Percentiles rank a stretch among this genome's conserved stretches.
Conservation (phyloP, 1,140 invertebrate species). For the Danaus melanippus region DNA sequence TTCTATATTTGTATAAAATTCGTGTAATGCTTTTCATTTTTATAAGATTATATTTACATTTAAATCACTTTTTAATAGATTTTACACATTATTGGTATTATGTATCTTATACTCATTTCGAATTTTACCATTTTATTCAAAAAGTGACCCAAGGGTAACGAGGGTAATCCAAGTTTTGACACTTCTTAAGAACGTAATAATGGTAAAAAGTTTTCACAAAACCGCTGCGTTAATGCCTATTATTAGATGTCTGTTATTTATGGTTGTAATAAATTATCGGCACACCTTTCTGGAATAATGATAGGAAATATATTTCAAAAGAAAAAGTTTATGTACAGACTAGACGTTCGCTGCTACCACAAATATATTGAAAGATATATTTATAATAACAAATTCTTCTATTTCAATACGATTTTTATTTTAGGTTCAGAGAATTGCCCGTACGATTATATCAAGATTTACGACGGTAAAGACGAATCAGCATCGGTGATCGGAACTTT, state of each 20-base stretch:
- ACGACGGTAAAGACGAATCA: conserved; percentile 91
- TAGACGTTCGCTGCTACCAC: no score
- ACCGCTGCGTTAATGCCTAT: conserved; percentile 31
- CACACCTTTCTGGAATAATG: conserved; percentile 34
- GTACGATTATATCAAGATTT: conserved; percentile 91
- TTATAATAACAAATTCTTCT: conserved; percentile 3
- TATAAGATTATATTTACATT: background rate
- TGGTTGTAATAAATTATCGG: conserved; percentile 35
- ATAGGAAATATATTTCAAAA: conserved; percentile 28
- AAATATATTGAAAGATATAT: conserved; percentile 3
- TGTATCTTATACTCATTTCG: no score
- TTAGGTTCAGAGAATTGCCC: conserved; percentile 88
- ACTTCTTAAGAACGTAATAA: conserved; percentile 32
- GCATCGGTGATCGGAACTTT: conserved; percentile 91
- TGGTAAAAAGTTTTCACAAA: conserved; percentile 21
- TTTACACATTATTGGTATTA: no score
- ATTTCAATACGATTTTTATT: conserved; percentile 15
- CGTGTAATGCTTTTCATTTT: background rate
- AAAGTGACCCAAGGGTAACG: conserved; percentile 8
- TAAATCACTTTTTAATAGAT: no score
- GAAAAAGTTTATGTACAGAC: no score
- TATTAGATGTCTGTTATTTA: conserved; percentile 41
- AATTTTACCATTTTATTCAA: no score
- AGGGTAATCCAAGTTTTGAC: conserved; percentile 30
- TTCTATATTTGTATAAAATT: background rate